Evolutionary conservation across 1,140 invertebrate species (phyloP), one percentile per base, ranked within the genome.

Genomic region (Temnothorax longispinosus): DNA sequence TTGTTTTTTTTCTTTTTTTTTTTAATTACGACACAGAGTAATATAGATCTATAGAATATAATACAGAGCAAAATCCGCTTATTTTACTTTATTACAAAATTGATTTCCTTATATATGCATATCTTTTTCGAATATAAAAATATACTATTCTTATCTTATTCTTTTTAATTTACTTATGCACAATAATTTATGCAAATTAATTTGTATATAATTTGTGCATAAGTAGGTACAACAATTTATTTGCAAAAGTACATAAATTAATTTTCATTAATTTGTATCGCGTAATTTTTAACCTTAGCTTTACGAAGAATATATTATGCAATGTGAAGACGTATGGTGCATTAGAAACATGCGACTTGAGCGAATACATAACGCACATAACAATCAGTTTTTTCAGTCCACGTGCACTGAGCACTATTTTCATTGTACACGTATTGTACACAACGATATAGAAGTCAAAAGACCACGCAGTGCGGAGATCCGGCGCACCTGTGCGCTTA

Each of bases 401-500:
- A 27, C 27, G 27, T 27, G 27, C 27, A 27, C 27, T 27, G 27
- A 27, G 3, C 13, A 50, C 38, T 58, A 41, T 56, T 81, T 41
- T 71, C 10, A 44, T 81, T 56, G 38, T 38, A 72, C 21, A 74
- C 3, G 6, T 54, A 54, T 54, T 47, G 32, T 21, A 72, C 41
- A 50, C 21, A 11, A 21, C 13, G 11, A 35, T 21, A 8, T 41
- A 32, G 21, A 7, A 18, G 41, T 35, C 52, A 58, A 54, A 81
- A 58, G 18, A 81, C 2, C 8, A 50, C 15, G 60, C 35, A 32
- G 67, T 15, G 18, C 21, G 67, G 21, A 72, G 32, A 65, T 47
- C 52, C 50, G 58, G 58, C 52, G 75, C 77, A 89, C 85, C 88
- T 90, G 77, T 60, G 58, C 56, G 32, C 18, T 44, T 11, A 21